Evolutionary conservation across 2,888 invertebrate species (phyloP).

Genomic region (Synanthedon vespiformis): DNA sequence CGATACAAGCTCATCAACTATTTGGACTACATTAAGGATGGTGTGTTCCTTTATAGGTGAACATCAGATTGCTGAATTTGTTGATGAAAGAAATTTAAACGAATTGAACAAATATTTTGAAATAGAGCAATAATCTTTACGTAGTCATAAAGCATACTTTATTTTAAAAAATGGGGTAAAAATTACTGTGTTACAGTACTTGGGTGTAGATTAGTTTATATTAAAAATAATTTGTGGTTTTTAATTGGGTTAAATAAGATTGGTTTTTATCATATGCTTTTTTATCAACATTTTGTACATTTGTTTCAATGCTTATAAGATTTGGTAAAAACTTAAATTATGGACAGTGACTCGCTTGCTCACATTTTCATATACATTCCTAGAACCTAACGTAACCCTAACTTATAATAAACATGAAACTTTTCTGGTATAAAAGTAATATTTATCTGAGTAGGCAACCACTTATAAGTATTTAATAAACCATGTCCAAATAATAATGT

Average conservation of each 20-base stretch:
- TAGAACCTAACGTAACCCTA: too few species aligned
- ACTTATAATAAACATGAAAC: too few species aligned
- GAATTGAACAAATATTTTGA: slow-evolving; percentile 71
- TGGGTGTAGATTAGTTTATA: too few species aligned
- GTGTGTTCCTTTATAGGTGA: slow-evolving; percentile 85
- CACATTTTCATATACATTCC: too few species aligned
- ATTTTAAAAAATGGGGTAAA: too few species aligned
- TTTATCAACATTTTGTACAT: not conserved
- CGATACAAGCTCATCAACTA: slow-evolving; percentile 85
- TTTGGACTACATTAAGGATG: slow-evolving; percentile 94
- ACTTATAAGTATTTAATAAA: too few species aligned
- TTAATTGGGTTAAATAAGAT: not conserved
- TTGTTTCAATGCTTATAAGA: not conserved
- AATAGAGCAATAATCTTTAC: slow-evolving; percentile 20
- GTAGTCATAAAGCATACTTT: not conserved
- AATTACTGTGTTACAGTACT: too few species aligned
- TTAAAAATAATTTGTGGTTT: not conserved
- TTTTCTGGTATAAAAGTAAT: too few species aligned
- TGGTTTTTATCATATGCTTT: not conserved
- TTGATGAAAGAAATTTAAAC: slow-evolving; percentile 72
- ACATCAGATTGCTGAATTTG: slow-evolving; percentile 71
- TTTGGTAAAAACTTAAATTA: too few species aligned
- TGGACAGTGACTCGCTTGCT: too few species aligned
- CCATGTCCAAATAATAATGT: too few species aligned
- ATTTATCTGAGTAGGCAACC: too few species aligned